A percentile compares a stretch with the other conserved stretches of the same genome.
These are phyloP conservation scores for Psittacula cyanocephala DNA, from an alignment of 2,113 vertebrate species.

Conservation along the genomic window DNA sequence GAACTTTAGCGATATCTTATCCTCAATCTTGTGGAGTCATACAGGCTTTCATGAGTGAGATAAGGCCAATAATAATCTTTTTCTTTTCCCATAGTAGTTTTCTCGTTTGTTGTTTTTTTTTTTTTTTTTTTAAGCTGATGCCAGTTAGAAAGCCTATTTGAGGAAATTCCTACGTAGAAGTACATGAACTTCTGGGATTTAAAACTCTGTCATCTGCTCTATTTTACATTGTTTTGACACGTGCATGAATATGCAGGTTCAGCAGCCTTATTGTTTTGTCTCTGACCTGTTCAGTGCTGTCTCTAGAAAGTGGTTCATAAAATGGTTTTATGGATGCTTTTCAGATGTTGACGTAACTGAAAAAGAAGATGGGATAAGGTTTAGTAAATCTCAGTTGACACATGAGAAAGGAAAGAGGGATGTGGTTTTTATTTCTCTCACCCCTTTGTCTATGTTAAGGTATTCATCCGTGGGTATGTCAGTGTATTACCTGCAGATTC, in stretches of 20 bases:
- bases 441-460: not conserved
- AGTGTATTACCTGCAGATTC: not conserved
- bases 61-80: not conserved
- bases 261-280: not conserved
- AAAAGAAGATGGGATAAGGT: not conserved
- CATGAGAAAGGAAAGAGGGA: not conserved
- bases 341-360: not conserved
- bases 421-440: not conserved
- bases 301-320: not conserved
- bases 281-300: not conserved
- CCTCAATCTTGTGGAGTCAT: not conserved
- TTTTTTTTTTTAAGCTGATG: fast-evolving
- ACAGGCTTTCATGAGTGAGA: not conserved
- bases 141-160: not conserved
- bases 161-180: not conserved
- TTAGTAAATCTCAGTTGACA: not conserved
- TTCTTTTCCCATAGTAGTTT: not conserved
- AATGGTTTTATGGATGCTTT: not conserved
- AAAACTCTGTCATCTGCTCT: not conserved
- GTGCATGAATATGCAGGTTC: not conserved
- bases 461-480: not conserved
- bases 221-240: not conserved
- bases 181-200: not conserved
- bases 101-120: not conserved
- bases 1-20: not conserved